These are phyloP conservation scores for Vulpes ferrilata DNA, from an alignment of 2,113 vertebrate species.

Conservation along the genomic window DNA sequence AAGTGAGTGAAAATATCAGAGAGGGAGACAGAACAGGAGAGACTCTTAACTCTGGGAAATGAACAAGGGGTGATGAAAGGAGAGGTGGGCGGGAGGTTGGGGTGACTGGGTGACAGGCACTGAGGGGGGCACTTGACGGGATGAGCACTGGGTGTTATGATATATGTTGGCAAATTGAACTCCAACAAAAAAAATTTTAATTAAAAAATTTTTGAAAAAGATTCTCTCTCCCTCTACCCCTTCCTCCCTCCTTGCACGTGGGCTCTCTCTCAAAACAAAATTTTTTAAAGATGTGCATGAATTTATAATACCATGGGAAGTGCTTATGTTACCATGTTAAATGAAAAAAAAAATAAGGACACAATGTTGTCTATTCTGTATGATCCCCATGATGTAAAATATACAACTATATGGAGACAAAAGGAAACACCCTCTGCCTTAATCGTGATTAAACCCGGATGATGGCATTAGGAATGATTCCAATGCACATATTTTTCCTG, in stretches of 20 bases:
- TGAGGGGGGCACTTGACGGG: too few relatives aligned
- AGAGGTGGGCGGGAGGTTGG: too few relatives aligned
- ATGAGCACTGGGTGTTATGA: too few relatives aligned
- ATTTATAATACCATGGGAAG: background rate
- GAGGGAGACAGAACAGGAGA: too few relatives aligned
- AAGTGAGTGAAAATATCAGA: too few relatives aligned
- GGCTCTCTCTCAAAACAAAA: background rate
- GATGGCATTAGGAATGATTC: background rate
- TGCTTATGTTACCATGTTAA: background rate
- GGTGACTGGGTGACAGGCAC: too few relatives aligned
- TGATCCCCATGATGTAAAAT: conserved; percentile 3
- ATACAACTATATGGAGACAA: background rate
- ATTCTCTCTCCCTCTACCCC: background rate
- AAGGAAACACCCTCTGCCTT: background rate
- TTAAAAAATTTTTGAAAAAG: too few relatives aligned
- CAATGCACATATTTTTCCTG: background rate
- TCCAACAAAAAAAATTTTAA: too few relatives aligned
- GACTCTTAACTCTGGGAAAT: too few relatives aligned
- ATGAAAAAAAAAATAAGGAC: conserved; percentile 16
- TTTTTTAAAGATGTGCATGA: background rate
- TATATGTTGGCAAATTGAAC: too few relatives aligned
- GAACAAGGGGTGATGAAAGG: too few relatives aligned
- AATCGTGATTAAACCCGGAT: background rate
- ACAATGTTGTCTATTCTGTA: background rate
- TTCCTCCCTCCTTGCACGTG: background rate